Evolutionary conservation across 2,888 invertebrate species (phyloP).

Genomic region (Stegophylla sp.): DNA sequence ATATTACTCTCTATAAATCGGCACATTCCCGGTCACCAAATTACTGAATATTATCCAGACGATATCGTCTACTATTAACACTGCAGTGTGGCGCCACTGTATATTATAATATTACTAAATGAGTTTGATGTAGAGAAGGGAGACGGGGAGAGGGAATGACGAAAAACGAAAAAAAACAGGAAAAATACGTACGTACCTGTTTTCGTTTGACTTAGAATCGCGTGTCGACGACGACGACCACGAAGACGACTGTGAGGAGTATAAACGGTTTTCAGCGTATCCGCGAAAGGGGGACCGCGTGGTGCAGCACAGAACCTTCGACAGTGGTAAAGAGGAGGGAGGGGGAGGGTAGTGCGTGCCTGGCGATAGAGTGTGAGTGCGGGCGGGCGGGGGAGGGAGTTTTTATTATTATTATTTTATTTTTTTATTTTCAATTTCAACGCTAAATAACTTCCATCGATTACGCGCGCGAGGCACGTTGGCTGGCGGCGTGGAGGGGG

Average conservation of each 20-base stretch:
- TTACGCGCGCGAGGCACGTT: conserved; percentile 4
- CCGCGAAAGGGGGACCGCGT: neutral
- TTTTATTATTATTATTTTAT: conserved; percentile 22
- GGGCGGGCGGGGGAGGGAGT: neutral
- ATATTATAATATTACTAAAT: no score
- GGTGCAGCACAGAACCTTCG: no score
- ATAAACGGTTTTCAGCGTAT: conserved; percentile 22
- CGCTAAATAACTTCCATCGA: conserved; percentile 50
- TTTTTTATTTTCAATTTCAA: conserved; percentile 50
- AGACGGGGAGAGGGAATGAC: no score
- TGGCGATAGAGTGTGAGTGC: no score
- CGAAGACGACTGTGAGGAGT: neutral
- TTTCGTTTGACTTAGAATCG: neutral
- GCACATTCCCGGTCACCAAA: no score
- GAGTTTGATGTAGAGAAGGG: no score
- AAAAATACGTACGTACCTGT: neutral
- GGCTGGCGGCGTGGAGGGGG: neutral
- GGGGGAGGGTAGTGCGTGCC: neutral
- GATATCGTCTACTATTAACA: no score
- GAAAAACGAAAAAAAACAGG: no score
- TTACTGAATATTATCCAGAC: no score
- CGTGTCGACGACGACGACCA: neutral
- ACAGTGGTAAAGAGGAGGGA: no score
- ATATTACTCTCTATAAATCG: no score
- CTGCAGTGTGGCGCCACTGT: no score